Evolutionary conservation across 2,113 vertebrate species (phyloP).

Genomic region (Lagenorhynchus albirostris): DNA sequence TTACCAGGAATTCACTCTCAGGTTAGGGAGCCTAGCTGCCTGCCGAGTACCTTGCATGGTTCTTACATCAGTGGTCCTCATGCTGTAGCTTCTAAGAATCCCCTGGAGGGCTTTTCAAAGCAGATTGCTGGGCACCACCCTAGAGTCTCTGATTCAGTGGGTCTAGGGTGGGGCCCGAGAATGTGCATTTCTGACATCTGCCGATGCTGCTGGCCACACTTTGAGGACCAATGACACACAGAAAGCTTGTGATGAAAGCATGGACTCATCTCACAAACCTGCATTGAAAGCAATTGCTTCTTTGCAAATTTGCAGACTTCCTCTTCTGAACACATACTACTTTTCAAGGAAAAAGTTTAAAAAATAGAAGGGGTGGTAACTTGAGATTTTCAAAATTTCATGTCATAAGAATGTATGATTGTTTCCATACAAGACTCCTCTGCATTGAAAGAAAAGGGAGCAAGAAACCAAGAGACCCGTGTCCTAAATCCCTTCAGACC

Average conservation of each 20-base stretch:
- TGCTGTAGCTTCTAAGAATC: background rate
- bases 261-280: background rate
- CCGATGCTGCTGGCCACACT: background rate
- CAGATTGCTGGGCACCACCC: background rate
- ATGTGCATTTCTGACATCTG: background rate
- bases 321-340: background rate
- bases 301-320: background rate
- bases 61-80: background rate
- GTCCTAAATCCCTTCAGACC: background rate
- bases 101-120: background rate
- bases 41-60: background rate
- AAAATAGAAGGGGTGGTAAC: background rate
- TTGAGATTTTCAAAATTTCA: background rate
- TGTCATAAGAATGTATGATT: background rate
- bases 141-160: background rate
- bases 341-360: background rate
- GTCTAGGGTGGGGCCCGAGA: background rate
- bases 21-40: background rate
- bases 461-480: rapidly evolving
- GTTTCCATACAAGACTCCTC: background rate
- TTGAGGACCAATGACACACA: background rate
- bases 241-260: background rate
- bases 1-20: background rate
- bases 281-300: background rate
- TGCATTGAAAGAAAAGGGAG: background rate